These are phyloP conservation scores for Trichonephila clavipes DNA, from an alignment of 1,140 invertebrate genomes.

Conservation along the genomic window DNA sequence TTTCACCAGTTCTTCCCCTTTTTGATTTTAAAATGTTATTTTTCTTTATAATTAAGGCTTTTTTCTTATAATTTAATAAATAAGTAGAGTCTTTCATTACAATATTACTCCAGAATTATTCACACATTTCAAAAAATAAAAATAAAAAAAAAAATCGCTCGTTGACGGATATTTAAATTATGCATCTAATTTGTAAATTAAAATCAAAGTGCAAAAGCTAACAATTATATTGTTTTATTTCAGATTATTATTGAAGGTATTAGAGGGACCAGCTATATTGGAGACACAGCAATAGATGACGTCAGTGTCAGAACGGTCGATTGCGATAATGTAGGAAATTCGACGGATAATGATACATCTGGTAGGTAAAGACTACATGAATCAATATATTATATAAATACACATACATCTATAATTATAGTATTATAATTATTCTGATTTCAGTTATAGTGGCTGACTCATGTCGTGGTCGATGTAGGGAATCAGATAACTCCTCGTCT, in stretches of 20 bases:
- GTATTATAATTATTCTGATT: neutral
- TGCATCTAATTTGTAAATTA: no score
- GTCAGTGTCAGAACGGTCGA: slow-evolving; percentile 6
- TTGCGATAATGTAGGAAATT: slow-evolving; percentile 33
- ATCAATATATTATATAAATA: neutral
- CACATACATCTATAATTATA: no score
- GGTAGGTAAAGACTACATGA: neutral
- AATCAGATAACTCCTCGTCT: neutral
- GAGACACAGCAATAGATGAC: slow-evolving; percentile 74
- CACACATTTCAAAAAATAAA: no score
- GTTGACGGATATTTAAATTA: no score
- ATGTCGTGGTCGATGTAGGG: slow-evolving; percentile 58
- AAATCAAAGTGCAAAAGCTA: neutral
- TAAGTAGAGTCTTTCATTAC: no score
- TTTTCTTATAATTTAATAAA: no score
- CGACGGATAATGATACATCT: neutral
- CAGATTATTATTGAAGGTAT: slow-evolving; percentile 75
- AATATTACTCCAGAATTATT: no score
- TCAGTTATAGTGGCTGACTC: slow-evolving; percentile 9
- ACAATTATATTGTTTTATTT: neutral
- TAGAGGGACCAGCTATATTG: slow-evolving; percentile 55
- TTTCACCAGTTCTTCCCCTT: no score
- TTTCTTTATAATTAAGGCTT: no score
- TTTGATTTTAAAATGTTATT: no score
- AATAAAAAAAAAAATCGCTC: no score